Evolutionary conservation across 2,797 vertebrate genomes (phyloP), one percentile per base, ranked within the genome.

Genomic region (Gymnodraco acuticeps): DNA sequence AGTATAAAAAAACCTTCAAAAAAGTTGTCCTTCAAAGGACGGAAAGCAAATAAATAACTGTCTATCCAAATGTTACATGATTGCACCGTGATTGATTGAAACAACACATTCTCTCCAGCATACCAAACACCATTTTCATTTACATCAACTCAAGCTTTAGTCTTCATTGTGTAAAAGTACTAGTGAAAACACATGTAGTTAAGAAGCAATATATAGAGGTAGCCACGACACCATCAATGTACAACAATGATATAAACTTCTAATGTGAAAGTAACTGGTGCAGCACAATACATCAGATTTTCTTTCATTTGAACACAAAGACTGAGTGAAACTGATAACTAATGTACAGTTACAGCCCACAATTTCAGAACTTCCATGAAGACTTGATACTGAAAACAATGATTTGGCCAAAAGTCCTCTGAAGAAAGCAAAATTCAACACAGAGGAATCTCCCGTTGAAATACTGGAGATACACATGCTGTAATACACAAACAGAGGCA

Each of bases 21-120:
- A 42, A 54, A 46, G 43, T 54, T 78, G 69, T 17, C 70, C 58
- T 80, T 77, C 47, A 67, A 74, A n/a, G 31, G 23, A 27, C n/a
- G 5, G 45, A 61, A 69, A 56, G 17, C 19, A 47, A 55, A 59
- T 33, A 73, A 70, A 61, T n/a, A 66, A 64, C 14, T 38, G 45
- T 61, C 64, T 53, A 1, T 72, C 69, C 23, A 56, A 67, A 64
- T 69, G 64, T 27, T 19, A 9, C 54, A 64, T 46, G 51, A 67
- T 9, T 38, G 33, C 33, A 38, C 33, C 38, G 33, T 23, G 58
- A 50, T 52, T 73, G 56, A 76, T 48, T 64, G 52, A 62, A 69
- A 50, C 53, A 70, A 46, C n/a, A n/a, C n/a, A 11, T 53, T 55
- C 31, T 48, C 45, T 62, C 14, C 19, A 4, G 23, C 51, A 51